Evolutionary conservation across 1,140 invertebrate genomes (phyloP).

Genomic region (Mycetomoellerius zeteki): DNA sequence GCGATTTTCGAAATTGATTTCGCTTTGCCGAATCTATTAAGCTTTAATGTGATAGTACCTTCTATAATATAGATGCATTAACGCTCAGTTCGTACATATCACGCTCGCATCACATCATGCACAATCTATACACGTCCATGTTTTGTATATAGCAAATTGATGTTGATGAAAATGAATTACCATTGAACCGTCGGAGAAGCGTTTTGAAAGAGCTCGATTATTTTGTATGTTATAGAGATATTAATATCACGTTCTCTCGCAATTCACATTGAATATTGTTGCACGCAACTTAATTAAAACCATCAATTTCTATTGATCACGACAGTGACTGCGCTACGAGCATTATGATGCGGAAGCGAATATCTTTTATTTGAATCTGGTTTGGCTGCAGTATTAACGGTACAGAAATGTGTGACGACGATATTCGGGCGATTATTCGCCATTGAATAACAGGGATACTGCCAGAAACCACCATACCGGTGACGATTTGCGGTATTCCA

Average conservation of each 20-base stretch:
- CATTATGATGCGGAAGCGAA: not conserved
- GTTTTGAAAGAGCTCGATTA: slow-evolving; percentile 41
- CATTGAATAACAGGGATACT: slow-evolving; percentile 29
- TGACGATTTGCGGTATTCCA: slow-evolving; percentile 53
- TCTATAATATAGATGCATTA: slow-evolving; percentile 59
- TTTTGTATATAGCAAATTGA: slow-evolving; percentile 60
- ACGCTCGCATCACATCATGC: slow-evolving; percentile 15
- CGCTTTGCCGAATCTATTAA: slow-evolving; percentile 54
- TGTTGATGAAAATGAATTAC: slow-evolving; percentile 58
- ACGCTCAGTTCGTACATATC: slow-evolving; percentile 25
- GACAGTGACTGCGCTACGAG: slow-evolving; percentile 2
- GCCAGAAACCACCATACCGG: not conserved
- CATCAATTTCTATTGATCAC: slow-evolving; percentile 53
- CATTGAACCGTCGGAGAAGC: slow-evolving; percentile 44
- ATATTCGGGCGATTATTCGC: slow-evolving; percentile 46
- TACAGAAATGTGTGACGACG: slow-evolving; percentile 23
- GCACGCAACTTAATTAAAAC: slow-evolving; percentile 38
- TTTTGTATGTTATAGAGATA: slow-evolving; percentile 17
- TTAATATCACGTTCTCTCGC: slow-evolving; percentile 25
- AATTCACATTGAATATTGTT: slow-evolving; percentile 4
- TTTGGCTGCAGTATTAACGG: not conserved
- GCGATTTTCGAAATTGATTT: slow-evolving; percentile 47
- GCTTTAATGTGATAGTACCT: slow-evolving; percentile 53
- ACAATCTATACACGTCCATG: slow-evolving; percentile 27
- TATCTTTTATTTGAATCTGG: slow-evolving; percentile 15